Evolutionary conservation across 2,113 vertebrate species (phyloP).

Genomic region (Maccullochella peelii): DNA sequence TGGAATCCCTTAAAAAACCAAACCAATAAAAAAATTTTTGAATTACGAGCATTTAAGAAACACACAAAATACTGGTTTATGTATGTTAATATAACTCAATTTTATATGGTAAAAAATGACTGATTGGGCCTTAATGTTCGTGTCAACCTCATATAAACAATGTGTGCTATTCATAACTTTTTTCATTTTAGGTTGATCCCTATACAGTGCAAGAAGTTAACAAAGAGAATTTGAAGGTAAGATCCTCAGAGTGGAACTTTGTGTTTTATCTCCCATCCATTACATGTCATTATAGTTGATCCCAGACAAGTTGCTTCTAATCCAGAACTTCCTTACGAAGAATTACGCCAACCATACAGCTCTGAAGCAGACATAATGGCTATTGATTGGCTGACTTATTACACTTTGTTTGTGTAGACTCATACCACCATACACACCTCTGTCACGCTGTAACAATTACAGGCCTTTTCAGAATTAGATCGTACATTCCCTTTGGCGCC

Average conservation of each 20-base stretch:
- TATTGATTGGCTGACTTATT: constrained; percentile 25
- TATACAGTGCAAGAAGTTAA: neutral
- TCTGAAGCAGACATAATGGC: constrained; percentile 22
- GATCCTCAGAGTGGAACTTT: neutral
- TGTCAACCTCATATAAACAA: neutral
- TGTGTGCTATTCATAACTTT: neutral
- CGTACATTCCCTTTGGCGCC: neutral
- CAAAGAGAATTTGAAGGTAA: neutral
- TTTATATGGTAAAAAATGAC: neutral
- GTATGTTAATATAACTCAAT: neutral
- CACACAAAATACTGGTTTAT: neutral
- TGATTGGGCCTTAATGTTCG: neutral
- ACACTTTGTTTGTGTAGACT: constrained; percentile 15
- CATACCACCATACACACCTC: neutral
- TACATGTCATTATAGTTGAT: constrained; percentile 6
- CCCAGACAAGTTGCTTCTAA: constrained; percentile 15
- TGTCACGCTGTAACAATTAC: constrained; percentile 3
- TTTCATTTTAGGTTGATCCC: neutral
- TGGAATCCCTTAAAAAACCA: no score
- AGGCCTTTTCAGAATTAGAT: constrained; percentile 11
- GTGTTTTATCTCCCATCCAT: constrained; percentile 2
- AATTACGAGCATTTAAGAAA: neutral
- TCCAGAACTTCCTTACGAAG: constrained; percentile 37
- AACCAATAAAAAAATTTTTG: neutral
- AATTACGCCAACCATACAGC: constrained; percentile 7